phyloP scores from a whole-genome alignment of 64 coral and sea anemone genomes.

The Acropora tenuis region DNA sequence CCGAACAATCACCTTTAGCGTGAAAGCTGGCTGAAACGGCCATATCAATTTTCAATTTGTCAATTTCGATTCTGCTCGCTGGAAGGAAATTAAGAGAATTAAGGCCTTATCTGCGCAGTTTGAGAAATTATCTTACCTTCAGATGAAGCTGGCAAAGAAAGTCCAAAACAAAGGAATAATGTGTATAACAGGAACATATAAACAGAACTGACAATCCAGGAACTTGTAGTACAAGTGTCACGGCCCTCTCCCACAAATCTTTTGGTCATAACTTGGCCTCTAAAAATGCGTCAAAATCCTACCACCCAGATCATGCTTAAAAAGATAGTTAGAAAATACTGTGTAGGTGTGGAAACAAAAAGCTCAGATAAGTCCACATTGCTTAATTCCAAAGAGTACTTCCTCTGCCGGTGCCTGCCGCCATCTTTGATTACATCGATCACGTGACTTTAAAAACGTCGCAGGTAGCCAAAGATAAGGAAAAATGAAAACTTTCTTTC shows the following conservation, averaged over 20 bases:
- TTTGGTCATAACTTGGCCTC: neutral
- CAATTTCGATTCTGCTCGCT: too few relatives aligned
- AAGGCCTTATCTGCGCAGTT: too few relatives aligned
- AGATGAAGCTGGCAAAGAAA: neutral
- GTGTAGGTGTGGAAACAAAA: neutral
- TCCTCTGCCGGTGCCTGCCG: too few relatives aligned
- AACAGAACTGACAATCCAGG: neutral
- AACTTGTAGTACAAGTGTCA: neutral
- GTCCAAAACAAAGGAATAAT: neutral
- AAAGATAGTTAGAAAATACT: neutral
- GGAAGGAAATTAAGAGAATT: too few relatives aligned
- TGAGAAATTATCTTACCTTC: neutral
- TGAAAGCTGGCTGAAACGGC: too few relatives aligned
- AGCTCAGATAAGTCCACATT: neutral
- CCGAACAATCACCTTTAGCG: too few relatives aligned
- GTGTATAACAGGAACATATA: neutral
- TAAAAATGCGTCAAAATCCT: neutral
- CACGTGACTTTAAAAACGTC: too few relatives aligned
- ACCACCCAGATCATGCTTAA: conserved; percentile 1
- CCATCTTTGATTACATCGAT: too few relatives aligned
- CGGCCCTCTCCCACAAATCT: neutral
- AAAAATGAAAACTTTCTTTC: too few relatives aligned
- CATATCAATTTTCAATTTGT: too few relatives aligned
- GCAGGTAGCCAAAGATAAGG: too few relatives aligned
- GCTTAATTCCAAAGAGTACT: too few relatives aligned